Conservation (phyloP, 92 coral and sea anemone genomes). For the Porites rus region DNA sequence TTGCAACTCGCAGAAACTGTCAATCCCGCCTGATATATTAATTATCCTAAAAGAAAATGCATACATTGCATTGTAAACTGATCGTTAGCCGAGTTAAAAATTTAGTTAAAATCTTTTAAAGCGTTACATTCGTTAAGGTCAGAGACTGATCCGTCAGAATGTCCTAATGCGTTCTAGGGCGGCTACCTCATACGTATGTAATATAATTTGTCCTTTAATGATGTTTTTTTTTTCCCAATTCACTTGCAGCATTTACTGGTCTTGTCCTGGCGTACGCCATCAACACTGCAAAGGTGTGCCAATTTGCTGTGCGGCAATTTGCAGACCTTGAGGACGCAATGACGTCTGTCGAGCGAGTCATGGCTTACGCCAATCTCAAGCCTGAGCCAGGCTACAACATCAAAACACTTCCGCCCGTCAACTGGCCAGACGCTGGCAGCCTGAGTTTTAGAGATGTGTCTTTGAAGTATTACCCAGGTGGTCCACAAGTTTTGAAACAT, state of each 20-base stretch:
- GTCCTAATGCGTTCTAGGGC: no score
- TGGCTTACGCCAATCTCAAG: slow-evolving; percentile 25
- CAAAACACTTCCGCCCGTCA: slow-evolving; percentile 19
- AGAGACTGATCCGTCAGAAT: no score
- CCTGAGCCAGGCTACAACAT: slow-evolving; percentile 41
- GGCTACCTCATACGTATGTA: no score
- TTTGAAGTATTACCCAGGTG: background rate
- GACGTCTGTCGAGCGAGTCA: slow-evolving; percentile 7
- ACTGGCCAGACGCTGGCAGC: slow-evolving; percentile 34
- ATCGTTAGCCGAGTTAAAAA: no score
- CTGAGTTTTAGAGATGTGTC: slow-evolving; percentile 21
- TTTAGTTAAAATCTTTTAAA: no score
- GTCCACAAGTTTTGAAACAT: slow-evolving; percentile 39
- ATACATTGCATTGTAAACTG: no score
- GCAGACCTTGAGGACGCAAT: slow-evolving; percentile 40
- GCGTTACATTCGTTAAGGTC: no score
- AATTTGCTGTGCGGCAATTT: background rate
- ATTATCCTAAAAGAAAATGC: no score
- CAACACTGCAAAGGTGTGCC: no score
- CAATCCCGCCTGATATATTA: no score
- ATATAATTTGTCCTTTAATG: no score
- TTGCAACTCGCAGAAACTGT: no score
- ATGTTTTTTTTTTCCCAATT: background rate
- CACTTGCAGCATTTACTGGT: slow-evolving; percentile 20
- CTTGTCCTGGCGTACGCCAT: slow-evolving; percentile 1